Conservation (phyloP, 2,797 vertebrate species). For the Manis pentadactyla region DNA sequence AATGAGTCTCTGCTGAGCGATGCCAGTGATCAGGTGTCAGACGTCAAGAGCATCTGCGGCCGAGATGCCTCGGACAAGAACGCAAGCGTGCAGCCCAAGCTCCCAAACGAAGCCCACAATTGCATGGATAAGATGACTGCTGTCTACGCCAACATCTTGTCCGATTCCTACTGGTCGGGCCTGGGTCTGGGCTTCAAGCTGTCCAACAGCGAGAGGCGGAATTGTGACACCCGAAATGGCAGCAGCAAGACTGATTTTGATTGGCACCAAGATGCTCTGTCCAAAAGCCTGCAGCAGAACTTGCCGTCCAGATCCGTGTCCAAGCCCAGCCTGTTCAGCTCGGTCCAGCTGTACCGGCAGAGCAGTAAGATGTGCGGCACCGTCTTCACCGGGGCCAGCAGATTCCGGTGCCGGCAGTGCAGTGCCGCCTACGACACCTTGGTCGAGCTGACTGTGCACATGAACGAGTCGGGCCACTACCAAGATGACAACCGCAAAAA, state of each 20-base stretch:
- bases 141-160: conserved; percentile 98
- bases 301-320: conserved; percentile 92
- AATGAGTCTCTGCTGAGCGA: conserved; percentile 96
- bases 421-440: conserved; percentile 98
- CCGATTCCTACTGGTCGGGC: conserved; percentile 98
- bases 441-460: conserved; percentile 98
- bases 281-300: conserved; percentile 97
- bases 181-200: conserved; percentile 96
- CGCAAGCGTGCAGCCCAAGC: conserved; percentile 85
- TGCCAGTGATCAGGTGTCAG: conserved; percentile 94
- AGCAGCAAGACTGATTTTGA: conserved; percentile 95
- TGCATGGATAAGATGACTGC: conserved; percentile 99
- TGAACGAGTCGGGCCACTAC: conserved; percentile 99
- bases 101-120: conserved; percentile 91
- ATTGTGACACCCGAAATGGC: conserved; percentile 95
- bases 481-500: conserved; percentile 98
- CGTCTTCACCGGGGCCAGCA: conserved; percentile 97
- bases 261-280: conserved; percentile 98
- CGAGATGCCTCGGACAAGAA: conserved; percentile 92
- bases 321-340: conserved; percentile 99
- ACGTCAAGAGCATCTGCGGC: conserved; percentile 93
- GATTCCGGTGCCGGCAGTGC: conserved; percentile 98
- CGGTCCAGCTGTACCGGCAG: conserved; percentile 97
- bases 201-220: conserved; percentile 92
- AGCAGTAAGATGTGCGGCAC: conserved; percentile 95